Evolutionary conservation across 2,113 vertebrate genomes (phyloP).

Genomic region (Synchiropus splendidus): DNA sequence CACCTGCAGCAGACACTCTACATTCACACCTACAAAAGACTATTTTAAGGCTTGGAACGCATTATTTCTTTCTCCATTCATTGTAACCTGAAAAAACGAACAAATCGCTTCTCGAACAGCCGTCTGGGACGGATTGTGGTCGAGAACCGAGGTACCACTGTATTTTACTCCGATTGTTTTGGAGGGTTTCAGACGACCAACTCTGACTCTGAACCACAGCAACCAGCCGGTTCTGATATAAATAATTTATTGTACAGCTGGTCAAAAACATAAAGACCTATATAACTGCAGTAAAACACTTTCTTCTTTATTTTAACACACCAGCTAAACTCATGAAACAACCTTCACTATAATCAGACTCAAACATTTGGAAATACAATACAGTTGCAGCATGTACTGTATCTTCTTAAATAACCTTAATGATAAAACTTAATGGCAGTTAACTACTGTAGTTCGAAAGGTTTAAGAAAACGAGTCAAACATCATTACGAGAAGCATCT

Average conservation of each 20-base stretch:
- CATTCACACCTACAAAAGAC: too few species aligned
- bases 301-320: slow-evolving; percentile 42
- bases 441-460: slow-evolving; percentile 5
- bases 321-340: slow-evolving; percentile 48
- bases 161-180: too few species aligned
- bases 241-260: slow-evolving; percentile 62
- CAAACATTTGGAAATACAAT: slow-evolving; percentile 65
- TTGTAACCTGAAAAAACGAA: too few species aligned
- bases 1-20: too few species aligned
- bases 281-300: slow-evolving; percentile 55
- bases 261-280: slow-evolving; percentile 59
- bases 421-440: too few species aligned
- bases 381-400: slow-evolving; percentile 59
- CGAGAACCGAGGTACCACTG: too few species aligned
- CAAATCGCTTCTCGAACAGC: too few species aligned
- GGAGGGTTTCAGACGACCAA: too few species aligned
- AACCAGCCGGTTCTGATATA: slow-evolving; percentile 47
- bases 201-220: not conserved
- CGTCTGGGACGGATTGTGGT: too few species aligned
- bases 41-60: too few species aligned
- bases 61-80: too few species aligned
- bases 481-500: slow-evolving; percentile 70
- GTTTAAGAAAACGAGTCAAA: slow-evolving; percentile 70
- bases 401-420: slow-evolving; percentile 46
- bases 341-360: slow-evolving; percentile 59